These are phyloP conservation scores for Nesoenas mayeri DNA, from an alignment of 2,113 vertebrate genomes.

Conservation along the genomic window DNA sequence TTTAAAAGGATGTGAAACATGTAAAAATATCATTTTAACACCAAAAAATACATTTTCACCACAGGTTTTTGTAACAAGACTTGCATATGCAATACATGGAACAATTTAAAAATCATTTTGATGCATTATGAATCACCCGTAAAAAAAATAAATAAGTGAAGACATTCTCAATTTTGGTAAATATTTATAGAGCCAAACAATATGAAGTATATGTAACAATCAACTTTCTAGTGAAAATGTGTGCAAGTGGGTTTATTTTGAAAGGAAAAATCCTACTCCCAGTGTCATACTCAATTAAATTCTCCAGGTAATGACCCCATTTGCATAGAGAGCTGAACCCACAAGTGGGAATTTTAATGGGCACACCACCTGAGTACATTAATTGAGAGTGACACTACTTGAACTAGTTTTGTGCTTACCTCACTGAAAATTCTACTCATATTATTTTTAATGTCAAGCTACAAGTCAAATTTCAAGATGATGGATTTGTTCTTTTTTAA, in stretches of 20 bases:
- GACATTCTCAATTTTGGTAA: constrained; percentile 72
- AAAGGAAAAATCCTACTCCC: constrained; percentile 82
- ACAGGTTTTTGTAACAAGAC: constrained; percentile 31
- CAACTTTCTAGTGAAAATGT: constrained; percentile 80
- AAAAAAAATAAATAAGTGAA: constrained; percentile 67
- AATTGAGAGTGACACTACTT: constrained; percentile 95
- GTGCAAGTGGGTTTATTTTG: constrained; percentile 87
- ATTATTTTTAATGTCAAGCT: constrained; percentile 92
- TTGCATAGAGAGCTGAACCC: constrained; percentile 90
- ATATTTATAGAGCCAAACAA: constrained; percentile 81
- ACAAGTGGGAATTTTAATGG: constrained; percentile 92
- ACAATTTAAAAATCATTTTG: constrained; percentile 57
- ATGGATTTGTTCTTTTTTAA: constrained; percentile 90
- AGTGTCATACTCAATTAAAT: constrained; percentile 94
- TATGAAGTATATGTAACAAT: constrained; percentile 75
- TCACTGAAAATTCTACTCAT: constrained; percentile 87
- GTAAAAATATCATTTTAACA: constrained; percentile 42
- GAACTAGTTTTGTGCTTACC: constrained; percentile 88
- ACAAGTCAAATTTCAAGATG: constrained; percentile 89
- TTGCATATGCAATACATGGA: constrained; percentile 41
- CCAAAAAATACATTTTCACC: background rate
- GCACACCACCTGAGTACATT: constrained; percentile 89
- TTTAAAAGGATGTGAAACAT: constrained; percentile 13
- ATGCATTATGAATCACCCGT: constrained; percentile 63
- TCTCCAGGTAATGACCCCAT: constrained; percentile 93